Percentiles rank a stretch among this genome's conserved stretches.
Evolutionary conservation across 2,797 vertebrate genomes (phyloP).

Genomic region (Mormyrus proboscirostris): DNA sequence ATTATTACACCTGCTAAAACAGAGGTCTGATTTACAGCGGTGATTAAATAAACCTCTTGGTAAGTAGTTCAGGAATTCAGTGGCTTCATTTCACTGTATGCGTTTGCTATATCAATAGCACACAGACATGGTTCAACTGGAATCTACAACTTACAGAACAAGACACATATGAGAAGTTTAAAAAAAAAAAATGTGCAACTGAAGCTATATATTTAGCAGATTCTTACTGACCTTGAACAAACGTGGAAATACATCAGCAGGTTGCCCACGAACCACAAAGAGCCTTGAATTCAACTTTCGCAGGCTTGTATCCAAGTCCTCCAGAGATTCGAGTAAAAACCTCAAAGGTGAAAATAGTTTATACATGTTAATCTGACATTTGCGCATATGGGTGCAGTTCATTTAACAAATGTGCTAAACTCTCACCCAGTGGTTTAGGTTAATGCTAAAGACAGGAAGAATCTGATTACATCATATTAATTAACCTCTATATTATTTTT

Average conservation of each 20-base stretch:
- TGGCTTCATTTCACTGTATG: neutral
- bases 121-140: neutral
- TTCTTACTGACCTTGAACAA: conserved; percentile 70
- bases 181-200: neutral
- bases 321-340: conserved; percentile 76
- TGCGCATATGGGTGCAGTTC: neutral
- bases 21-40: neutral
- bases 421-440: too few relatives aligned
- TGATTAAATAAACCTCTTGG: neutral
- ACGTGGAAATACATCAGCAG: conserved; percentile 76
- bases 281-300: conserved; percentile 76
- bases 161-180: neutral
- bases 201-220: neutral
- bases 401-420: neutral
- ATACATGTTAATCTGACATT: neutral
- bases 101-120: neutral
- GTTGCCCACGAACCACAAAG: conserved; percentile 78
- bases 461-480: neutral
- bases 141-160: neutral
- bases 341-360: conserved; percentile 39
- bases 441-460: neutral
- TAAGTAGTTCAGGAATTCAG: neutral
- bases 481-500: neutral
- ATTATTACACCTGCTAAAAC: neutral
- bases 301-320: conserved; percentile 76